These are phyloP conservation scores for Cladopsammia gracilis DNA, from an alignment of 64 coral and sea anemone species.

Conservation along the genomic window DNA sequence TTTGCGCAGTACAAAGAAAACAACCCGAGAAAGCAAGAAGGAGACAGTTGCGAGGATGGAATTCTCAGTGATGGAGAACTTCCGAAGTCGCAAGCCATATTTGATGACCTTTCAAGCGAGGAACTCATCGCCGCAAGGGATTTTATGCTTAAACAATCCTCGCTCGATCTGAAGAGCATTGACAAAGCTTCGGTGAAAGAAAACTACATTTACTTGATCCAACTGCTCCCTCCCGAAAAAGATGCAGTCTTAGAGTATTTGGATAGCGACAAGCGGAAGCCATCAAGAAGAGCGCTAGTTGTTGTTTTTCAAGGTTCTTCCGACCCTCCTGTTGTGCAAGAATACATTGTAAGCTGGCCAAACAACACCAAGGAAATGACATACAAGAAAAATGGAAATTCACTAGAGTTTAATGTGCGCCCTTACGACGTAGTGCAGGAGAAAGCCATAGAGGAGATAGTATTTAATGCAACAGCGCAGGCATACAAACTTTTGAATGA, in stretches of 20 bases:
- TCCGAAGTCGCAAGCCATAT: slow-evolving; percentile 71
- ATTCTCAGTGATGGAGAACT: not conserved
- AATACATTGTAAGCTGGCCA: slow-evolving; percentile 69
- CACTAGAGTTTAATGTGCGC: slow-evolving; percentile 72
- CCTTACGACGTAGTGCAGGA: slow-evolving; percentile 53
- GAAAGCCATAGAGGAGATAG: slow-evolving; percentile 24
- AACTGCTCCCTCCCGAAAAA: slow-evolving; percentile 65
- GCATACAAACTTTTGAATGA: slow-evolving; percentile 41
- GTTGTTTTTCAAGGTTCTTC: slow-evolving; percentile 68
- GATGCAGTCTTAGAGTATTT: slow-evolving; percentile 59
- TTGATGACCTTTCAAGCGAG: slow-evolving; percentile 72
- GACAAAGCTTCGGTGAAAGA: slow-evolving; percentile 57
- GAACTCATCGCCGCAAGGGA: slow-evolving; percentile 77
- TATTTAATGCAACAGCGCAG: slow-evolving; percentile 39
- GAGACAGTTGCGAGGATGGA: not conserved
- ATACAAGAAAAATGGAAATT: slow-evolving; percentile 34
- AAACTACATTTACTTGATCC: slow-evolving; percentile 76
- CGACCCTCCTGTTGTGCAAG: slow-evolving; percentile 55
- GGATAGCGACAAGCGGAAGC: slow-evolving; percentile 38
- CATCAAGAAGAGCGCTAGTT: slow-evolving; percentile 67
- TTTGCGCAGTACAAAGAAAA: slow-evolving; percentile 22
- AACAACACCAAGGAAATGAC: slow-evolving; percentile 6
- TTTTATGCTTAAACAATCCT: slow-evolving; percentile 69
- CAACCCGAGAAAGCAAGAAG: not conserved
- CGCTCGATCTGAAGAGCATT: slow-evolving; percentile 66